These are phyloP conservation scores for Chalcis sispes DNA, from an alignment of 2,888 invertebrate genomes.

Conservation along the genomic window DNA sequence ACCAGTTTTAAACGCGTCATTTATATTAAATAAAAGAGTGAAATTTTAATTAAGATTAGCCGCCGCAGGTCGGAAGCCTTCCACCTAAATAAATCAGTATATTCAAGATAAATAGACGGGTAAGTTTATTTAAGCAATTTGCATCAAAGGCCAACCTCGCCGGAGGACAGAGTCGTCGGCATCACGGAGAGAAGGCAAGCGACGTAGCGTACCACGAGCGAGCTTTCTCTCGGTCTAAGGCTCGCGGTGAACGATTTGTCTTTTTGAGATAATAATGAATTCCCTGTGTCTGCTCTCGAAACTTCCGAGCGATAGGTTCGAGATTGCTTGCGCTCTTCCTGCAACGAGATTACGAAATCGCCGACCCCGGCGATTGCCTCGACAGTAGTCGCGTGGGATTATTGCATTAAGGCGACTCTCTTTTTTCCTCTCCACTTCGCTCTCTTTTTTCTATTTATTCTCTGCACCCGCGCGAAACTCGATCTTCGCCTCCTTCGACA, in stretches of 20 bases:
- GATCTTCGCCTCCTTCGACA: background rate
- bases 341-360: background rate
- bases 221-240: conserved; percentile 1
- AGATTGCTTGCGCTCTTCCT: conserved; percentile 55
- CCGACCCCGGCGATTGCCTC: conserved; percentile 17
- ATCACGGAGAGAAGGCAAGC: background rate
- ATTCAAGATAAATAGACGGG: too few species aligned
- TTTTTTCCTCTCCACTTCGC: background rate
- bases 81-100: background rate
- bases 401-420: conserved; percentile 15
- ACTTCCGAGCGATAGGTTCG: conserved; percentile 57
- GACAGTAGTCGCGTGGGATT: conserved; percentile 31
- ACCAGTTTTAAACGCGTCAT: too few species aligned
- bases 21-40: too few species aligned
- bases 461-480: too few species aligned
- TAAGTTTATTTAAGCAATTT: too few species aligned
- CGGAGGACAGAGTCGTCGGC: background rate
- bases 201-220: background rate
- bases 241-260: background rate
- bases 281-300: conserved; percentile 58
- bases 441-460: background rate
- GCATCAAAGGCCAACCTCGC: background rate
- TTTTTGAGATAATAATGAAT: conserved; percentile 59
- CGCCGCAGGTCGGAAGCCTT: too few species aligned
- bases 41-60: too few species aligned